A percentile compares a stretch with the other conserved stretches of the same genome.
Evolutionary conservation across 2,113 vertebrate species (phyloP).

Genomic region (Periophthalmodon schlosseri): DNA sequence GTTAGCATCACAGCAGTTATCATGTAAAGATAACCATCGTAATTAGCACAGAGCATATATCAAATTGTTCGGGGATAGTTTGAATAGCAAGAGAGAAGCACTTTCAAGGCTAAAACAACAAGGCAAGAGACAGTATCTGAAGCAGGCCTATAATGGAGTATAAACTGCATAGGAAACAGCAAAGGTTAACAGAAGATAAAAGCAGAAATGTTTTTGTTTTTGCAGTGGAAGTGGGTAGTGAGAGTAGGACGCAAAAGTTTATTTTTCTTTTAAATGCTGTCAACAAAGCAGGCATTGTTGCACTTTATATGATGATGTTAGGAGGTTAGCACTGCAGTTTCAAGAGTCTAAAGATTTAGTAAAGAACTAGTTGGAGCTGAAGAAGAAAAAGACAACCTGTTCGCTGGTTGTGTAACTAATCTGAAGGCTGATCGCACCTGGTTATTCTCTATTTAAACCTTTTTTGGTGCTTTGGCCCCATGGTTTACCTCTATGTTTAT

Average conservation of each 20-base stretch:
- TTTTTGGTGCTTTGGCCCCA: too few species aligned
- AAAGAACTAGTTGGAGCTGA: neutral
- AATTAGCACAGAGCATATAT: neutral
- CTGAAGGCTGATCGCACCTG: neutral
- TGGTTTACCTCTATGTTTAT: too few species aligned
- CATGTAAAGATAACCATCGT: neutral
- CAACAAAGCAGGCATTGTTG: neutral
- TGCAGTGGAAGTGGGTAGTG: neutral
- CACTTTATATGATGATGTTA: neutral
- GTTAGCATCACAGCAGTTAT: too few species aligned
- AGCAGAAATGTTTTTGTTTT: conserved; percentile 3
- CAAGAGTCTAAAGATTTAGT: neutral
- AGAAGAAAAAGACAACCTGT: neutral
- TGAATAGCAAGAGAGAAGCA: neutral
- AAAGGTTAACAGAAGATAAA: neutral
- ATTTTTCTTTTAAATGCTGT: neutral
- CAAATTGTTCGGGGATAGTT: neutral
- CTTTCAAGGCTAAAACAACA: neutral
- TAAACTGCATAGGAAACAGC: neutral
- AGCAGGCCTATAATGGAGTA: neutral
- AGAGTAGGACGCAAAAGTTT: neutral
- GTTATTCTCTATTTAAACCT: neutral
- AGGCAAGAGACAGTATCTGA: neutral
- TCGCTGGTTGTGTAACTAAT: neutral
- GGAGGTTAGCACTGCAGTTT: neutral